Conservation (phyloP, 64 coral and sea anemone species). For the Montipora capricornis region DNA sequence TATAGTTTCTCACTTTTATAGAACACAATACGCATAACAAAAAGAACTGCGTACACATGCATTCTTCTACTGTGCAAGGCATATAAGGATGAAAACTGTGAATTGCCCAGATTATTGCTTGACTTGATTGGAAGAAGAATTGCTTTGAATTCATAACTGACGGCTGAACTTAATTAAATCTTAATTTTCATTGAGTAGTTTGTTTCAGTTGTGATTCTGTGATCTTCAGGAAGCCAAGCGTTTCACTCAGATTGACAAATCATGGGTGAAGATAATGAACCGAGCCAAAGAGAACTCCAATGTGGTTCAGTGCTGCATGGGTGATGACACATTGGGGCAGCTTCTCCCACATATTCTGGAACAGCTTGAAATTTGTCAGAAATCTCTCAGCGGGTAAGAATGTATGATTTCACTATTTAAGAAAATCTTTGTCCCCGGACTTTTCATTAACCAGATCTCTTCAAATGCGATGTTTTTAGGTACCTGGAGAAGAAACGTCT, state of each 20-base stretch:
- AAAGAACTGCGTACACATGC: too few relatives aligned
- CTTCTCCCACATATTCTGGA: slow-evolving; percentile 93
- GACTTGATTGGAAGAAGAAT: not conserved
- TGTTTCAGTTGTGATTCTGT: not conserved
- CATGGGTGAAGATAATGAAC: slow-evolving; percentile 98
- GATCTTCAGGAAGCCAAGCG: slow-evolving; percentile 78
- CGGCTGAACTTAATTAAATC: too few relatives aligned
- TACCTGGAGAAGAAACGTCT: slow-evolving; percentile 99
- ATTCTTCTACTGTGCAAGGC: too few relatives aligned
- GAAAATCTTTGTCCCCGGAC: not conserved
- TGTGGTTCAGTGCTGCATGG: slow-evolving; percentile 98
- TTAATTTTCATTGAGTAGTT: not conserved
- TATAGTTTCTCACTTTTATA: too few relatives aligned
- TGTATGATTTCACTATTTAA: not conserved
- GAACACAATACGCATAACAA: too few relatives aligned
- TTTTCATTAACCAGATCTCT: not conserved
- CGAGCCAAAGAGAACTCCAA: slow-evolving; percentile 96
- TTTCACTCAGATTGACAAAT: slow-evolving; percentile 98
- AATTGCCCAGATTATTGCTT: too few relatives aligned
- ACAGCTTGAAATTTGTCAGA: slow-evolving; percentile 99
- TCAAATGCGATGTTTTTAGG: slow-evolving; percentile 18
- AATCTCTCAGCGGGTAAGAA: slow-evolving; percentile 98
- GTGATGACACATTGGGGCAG: slow-evolving; percentile 95
- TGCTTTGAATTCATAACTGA: not conserved
- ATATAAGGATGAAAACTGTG: too few relatives aligned